Evolutionary conservation across 2,113 vertebrate genomes (phyloP), one percentile per base, ranked within the genome.

Genomic region (Catharus fuscescens): DNA sequence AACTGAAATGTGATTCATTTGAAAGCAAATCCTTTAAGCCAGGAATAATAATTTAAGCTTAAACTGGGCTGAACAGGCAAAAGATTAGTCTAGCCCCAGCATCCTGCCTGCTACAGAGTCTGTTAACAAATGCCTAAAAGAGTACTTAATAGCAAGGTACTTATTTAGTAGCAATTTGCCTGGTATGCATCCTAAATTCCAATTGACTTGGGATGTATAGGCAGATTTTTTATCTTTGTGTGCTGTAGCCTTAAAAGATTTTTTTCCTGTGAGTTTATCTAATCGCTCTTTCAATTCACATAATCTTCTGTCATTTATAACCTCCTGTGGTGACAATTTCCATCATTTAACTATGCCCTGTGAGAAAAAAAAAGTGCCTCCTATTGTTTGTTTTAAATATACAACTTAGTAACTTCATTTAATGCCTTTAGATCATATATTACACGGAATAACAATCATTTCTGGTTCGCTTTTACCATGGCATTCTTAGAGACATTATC

Each of bases 311-410:
- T 86, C 71, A 92, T 90, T 88, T 95, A 36, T 66, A 92, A 88
- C 54, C 32, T 86, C 76, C 79, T 36, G 29, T 83, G 76, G 79
- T 29, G 78, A 77, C 44, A 34, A 80, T 93, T 90, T 96, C 66
- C 26, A 85, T 57, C 24, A 6, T 66, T 79, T 83, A 88, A 54
- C 50, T 83, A 34, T 4, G 2, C 42, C 60, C 42, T 65, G 20
- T 80, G 54, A 88, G 47, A 23, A 78, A 80, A 67, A 71, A 50
- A 71, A 92, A 66, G 54, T 12, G 20, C 36, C 32, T 93, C 57
- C 70, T 80, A 66, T 90, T 93, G 29, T 88, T 94, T 88, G 20
- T 83, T 93, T 94, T 88, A 48, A 79, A 79, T 79, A 86, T 42
- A 34, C 29, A 86, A 59, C 23, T 23, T 77, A 86, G 69, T 77